These are phyloP conservation scores for Azorinus chamasolen DNA, from an alignment of 2,888 invertebrate species.

Conservation along the genomic window DNA sequence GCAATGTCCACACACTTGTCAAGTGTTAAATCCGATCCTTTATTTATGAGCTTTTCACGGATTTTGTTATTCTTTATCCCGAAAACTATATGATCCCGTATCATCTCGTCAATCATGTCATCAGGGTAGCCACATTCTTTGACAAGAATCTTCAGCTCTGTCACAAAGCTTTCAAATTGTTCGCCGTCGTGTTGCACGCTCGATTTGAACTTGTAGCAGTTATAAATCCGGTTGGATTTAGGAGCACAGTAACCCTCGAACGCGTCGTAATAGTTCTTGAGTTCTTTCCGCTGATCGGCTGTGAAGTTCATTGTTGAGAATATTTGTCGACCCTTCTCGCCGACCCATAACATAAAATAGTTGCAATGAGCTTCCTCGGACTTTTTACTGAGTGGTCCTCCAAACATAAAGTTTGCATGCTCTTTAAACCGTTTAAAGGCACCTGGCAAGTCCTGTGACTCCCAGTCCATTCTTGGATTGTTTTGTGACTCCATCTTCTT, in stretches of 20 bases:
- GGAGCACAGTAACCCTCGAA: conserved; percentile 49
- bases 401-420: conserved; percentile 50
- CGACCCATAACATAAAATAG: conserved; percentile 55
- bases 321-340: conserved; percentile 49
- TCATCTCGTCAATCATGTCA: conserved; percentile 25
- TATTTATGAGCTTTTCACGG: no score
- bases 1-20: conserved; percentile 51
- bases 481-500: no score
- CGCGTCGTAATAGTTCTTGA: conserved; percentile 19
- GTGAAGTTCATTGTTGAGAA: conserved; percentile 37
- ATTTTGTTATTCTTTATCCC: conserved; percentile 24
- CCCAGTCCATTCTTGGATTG: no score
- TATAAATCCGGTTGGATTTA: conserved; percentile 29
- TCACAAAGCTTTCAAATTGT: conserved; percentile 53
- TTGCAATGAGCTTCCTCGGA: conserved; percentile 37
- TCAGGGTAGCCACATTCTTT: neutral
- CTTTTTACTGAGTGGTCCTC: conserved; percentile 49
- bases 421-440: no score
- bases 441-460: no score
- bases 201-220: conserved; percentile 35
- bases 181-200: conserved; percentile 19
- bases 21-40: no score
- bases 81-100: conserved; percentile 52
- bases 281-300: conserved; percentile 34
- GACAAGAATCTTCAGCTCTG: conserved; percentile 34